Evolutionary conservation across 2,888 invertebrate species (phyloP).

Genomic region (Marasmarcha lunaedactyla): DNA sequence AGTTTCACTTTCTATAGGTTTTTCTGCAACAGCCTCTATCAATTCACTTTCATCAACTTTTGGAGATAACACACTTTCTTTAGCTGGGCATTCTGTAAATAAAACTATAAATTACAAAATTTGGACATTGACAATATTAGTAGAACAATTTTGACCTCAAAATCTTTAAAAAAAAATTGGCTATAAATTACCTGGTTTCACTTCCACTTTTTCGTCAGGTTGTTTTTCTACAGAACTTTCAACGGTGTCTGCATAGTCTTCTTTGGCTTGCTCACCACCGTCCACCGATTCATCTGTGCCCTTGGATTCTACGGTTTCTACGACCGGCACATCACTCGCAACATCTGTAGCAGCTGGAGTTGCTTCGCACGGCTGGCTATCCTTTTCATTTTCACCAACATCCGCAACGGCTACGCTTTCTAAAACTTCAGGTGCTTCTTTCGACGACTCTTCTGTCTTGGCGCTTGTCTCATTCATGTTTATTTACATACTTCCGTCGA

Average conservation of each 20-base stretch:
- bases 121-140: no score
- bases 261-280: conserved; percentile 67
- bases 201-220: no score
- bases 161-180: no score
- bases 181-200: no score
- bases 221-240: background rate
- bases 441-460: conserved; percentile 54
- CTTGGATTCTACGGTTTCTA: conserved; percentile 20
- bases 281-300: conserved; percentile 32
- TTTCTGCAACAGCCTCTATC: no score
- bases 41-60: no score
- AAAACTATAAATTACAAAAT: no score
- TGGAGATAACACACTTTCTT: no score
- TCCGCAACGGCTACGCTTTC: conserved; percentile 45
- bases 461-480: conserved; percentile 66
- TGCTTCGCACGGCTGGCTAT: conserved; percentile 19
- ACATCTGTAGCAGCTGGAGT: background rate
- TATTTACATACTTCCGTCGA: conserved; percentile 66
- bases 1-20: no score
- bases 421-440: conserved; percentile 30
- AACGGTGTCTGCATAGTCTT: conserved; percentile 31
- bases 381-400: conserved; percentile 47
- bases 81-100: no score
- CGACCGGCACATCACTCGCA: background rate
- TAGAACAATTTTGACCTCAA: no score